These are phyloP conservation scores for Gasteruption jaculator DNA, from an alignment of 2,888 invertebrate genomes.

Conservation along the genomic window DNA sequence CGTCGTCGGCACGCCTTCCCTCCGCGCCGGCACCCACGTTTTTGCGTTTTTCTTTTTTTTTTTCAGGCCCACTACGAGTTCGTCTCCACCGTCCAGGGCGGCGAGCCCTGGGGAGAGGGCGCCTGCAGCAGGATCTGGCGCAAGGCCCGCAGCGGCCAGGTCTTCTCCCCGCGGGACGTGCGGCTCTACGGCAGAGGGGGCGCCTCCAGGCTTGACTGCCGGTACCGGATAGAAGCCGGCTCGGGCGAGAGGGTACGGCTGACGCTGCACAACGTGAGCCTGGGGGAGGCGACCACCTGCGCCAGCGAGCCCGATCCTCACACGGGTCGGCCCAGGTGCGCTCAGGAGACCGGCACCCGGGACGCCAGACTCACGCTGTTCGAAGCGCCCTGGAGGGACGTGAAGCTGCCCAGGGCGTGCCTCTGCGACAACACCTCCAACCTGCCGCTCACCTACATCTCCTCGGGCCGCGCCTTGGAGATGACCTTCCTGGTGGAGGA, in stretches of 20 bases:
- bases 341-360: conserved; percentile 38
- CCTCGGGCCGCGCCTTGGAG: conserved; percentile 68
- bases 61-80: conserved; percentile 69
- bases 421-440: conserved; percentile 72
- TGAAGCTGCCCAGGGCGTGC: conserved; percentile 69
- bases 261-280: conserved; percentile 67
- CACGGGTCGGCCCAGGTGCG: conserved; percentile 64
- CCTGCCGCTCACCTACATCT: conserved; percentile 62
- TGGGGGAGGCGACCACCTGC: conserved; percentile 66
- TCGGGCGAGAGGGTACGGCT: conserved; percentile 64
- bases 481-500: conserved; percentile 70
- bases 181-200: conserved; percentile 83
- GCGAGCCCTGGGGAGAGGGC: conserved; percentile 58
- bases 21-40: too few species aligned
- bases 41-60: too few species aligned
- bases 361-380: conserved; percentile 57
- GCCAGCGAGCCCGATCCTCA: conserved; percentile 68
- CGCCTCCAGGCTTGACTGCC: conserved; percentile 69
- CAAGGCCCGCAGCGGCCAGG: conserved; percentile 61
- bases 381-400: conserved; percentile 71
- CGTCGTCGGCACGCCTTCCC: background rate
- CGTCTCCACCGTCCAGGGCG: conserved; percentile 74
- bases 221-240: conserved; percentile 70
- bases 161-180: conserved; percentile 68
- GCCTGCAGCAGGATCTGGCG: conserved; percentile 63